Evolutionary conservation across 2,797 vertebrate genomes (phyloP), one percentile per base, ranked within the genome.

Genomic region (Poecilia gillii): DNA sequence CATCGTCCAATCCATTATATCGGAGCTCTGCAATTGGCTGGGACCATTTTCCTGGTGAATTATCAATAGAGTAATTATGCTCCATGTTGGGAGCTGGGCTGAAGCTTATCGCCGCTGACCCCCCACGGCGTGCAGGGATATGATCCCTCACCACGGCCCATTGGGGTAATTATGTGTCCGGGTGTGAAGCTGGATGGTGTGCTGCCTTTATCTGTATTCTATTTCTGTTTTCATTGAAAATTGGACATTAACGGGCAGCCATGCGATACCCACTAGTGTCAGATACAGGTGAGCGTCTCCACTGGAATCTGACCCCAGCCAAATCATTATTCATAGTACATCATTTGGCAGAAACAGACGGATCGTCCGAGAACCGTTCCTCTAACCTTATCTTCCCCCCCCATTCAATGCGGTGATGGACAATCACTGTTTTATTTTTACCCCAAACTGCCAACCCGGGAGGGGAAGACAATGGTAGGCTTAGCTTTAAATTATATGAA

Each of bases 41-140:
- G 88, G 88, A 78, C 94, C 90, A 84, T 95, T 95, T 96, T 94
- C 93, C 92, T 87, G 87, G 91, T 91, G 95, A 95, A 96, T 96
- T 96, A 96, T 96, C 96, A 96, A 96, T 97, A 94, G 95, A 96
- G 95, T 96, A 96, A 97, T 97, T 96, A 97, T 95, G 91, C 94
- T 91, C 94, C 90, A 93, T 95, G 95, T 95, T 90, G 93, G 94
- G 93, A 93, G 94, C 88, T 81, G 83, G 92, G 93, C 84, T 91
- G 89, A 89, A 88, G 93, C 95, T 97, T 97, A 97, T 96, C 96
- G 76, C 88, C 68, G n/a, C 90, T 95, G 94, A 95, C 95, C 95
- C 94, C 95, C 95, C 77, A 62, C 88, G 76, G 88, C 16, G 87
- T 79, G 77, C 82, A 84, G 85, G 93, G 95, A 96, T 96, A 94